Conservation (phyloP, 2,113 vertebrate genomes). For the Tragelaphus strepsiceros region DNA sequence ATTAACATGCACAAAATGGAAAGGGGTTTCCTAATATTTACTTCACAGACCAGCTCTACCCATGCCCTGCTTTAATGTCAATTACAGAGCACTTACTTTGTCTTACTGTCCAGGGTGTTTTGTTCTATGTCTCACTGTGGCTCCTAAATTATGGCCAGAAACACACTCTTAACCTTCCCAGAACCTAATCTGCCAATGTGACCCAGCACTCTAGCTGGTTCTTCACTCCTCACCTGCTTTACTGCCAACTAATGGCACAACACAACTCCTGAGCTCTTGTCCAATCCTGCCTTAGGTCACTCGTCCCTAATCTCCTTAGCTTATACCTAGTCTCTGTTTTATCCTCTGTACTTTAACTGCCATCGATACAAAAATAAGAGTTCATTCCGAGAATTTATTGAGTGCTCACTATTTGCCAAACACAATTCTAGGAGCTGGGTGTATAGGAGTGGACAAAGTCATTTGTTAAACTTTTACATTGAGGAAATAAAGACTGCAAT, state of each 20-base stretch:
- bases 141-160: neutral
- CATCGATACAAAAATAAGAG: neutral
- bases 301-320: neutral
- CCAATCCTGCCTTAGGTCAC: neutral
- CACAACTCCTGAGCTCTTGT: neutral
- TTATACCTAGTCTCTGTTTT: neutral
- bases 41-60: neutral
- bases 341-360: neutral
- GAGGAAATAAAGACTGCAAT: slow-evolving; percentile 29
- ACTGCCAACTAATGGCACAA: neutral
- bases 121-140: neutral
- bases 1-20: neutral
- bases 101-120: neutral
- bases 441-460: neutral
- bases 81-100: neutral
- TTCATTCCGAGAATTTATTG: neutral
- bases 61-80: neutral
- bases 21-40: neutral
- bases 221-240: neutral
- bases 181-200: neutral
- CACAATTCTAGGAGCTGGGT: neutral
- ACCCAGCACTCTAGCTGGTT: neutral
- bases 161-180: neutral
- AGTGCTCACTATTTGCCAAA: neutral
- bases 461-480: slow-evolving; percentile 5